A percentile compares a stretch with the other conserved stretches of the same genome.
These are phyloP conservation scores for Elephantulus edwardii DNA, from an alignment of 2,113 vertebrate genomes.

Conservation along the genomic window DNA sequence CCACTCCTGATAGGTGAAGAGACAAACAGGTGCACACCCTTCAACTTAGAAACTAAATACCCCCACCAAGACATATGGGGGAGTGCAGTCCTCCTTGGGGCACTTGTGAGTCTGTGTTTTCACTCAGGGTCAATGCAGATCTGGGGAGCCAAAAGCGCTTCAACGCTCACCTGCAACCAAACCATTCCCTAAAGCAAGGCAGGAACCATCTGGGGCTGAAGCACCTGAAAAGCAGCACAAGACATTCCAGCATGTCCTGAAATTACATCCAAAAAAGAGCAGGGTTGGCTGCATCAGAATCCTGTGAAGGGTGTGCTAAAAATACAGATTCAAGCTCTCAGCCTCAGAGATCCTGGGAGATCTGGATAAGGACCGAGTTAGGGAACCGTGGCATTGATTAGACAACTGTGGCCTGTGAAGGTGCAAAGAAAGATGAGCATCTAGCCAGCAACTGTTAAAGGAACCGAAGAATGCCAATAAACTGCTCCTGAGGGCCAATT, in stretches of 20 bases:
- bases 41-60: neutral
- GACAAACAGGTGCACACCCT: neutral
- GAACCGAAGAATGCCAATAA: neutral
- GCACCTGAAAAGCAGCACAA: neutral
- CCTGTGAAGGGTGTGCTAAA: neutral
- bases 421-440: neutral
- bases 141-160: neutral
- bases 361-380: neutral
- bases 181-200: neutral
- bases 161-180: neutral
- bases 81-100: neutral
- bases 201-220: neutral
- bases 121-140: neutral
- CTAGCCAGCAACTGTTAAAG: neutral
- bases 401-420: neutral
- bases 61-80: neutral
- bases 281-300: neutral
- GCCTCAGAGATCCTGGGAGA: neutral
- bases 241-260: neutral
- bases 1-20: neutral
- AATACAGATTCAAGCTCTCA: neutral
- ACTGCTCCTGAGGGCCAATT: neutral
- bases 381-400: neutral
- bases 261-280: neutral
- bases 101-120: conserved; percentile 2